Evolutionary conservation across 2,797 vertebrate species (phyloP).

Genomic region (Gorsachius magnificus): DNA sequence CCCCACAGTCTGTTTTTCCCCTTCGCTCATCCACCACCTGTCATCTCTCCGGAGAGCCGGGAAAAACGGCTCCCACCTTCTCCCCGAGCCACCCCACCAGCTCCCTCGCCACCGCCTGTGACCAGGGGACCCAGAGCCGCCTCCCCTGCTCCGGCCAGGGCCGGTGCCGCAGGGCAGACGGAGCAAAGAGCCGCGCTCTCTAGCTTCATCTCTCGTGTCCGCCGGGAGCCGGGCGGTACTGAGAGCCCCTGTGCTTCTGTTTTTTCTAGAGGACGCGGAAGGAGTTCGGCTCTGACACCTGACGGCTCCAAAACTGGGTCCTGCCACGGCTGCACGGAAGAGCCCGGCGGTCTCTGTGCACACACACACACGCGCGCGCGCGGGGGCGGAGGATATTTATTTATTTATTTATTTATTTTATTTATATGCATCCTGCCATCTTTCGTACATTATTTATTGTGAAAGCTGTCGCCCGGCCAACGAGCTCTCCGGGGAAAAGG

Average conservation of each 20-base stretch:
- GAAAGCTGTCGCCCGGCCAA: accelerated
- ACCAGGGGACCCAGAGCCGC: not conserved
- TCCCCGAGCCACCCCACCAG: not conserved
- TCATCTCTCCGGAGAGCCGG: conserved; percentile 29
- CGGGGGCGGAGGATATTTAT: not conserved
- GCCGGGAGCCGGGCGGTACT: not conserved
- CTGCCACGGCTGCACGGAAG: not conserved
- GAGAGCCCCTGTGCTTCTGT: not conserved
- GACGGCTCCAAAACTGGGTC: not conserved
- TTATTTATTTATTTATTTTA: not conserved
- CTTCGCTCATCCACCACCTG: conserved; percentile 62
- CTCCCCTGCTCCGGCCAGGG: not conserved
- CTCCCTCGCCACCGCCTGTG: accelerated
- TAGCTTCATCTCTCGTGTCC: too few species aligned
- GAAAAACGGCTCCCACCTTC: conserved; percentile 13
- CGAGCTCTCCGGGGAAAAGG: not conserved
- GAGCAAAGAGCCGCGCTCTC: not conserved
- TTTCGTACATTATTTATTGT: accelerated
- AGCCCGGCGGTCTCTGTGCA: accelerated
- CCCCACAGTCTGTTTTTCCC: conserved; percentile 19
- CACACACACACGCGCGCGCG: not conserved
- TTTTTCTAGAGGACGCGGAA: not conserved
- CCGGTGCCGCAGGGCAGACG: accelerated
- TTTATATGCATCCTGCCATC: not conserved
- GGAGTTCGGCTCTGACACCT: not conserved